Evolutionary conservation across 2,888 invertebrate species (phyloP).

Genomic region (Penaeus monodon): DNA sequence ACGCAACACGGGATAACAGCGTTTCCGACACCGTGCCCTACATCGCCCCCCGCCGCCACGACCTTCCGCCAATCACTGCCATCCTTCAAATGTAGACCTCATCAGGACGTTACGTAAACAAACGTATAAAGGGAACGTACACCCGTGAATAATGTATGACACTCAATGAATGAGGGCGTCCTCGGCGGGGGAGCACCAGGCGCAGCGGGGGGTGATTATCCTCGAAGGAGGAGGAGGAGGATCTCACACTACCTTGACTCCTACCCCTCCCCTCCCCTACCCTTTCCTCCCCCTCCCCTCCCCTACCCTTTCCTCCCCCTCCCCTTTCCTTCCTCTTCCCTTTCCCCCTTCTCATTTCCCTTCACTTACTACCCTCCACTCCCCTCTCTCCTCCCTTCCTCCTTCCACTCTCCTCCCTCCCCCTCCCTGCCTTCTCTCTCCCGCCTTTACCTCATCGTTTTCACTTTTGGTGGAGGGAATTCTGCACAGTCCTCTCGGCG

Average conservation of each 20-base stretch:
- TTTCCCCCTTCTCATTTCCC: not conserved
- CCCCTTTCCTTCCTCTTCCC: not conserved
- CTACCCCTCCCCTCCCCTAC: not conserved
- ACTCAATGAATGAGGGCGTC: constrained; percentile 53
- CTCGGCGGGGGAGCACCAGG: constrained; percentile 27
- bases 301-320: not conserved
- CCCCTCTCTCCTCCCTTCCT: too few species aligned
- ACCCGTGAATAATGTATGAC: constrained; percentile 48
- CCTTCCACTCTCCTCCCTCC: not conserved
- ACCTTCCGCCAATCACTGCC: constrained; percentile 26
- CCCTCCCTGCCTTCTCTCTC: not conserved
- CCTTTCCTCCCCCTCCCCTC: not conserved
- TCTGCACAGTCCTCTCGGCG: too few species aligned
- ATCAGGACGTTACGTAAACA: constrained; percentile 42
- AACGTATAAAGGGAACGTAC: constrained; percentile 33
- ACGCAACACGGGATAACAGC: too few species aligned
- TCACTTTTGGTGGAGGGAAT: too few species aligned
- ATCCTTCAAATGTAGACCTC: constrained; percentile 43
- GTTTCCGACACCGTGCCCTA: too few species aligned
- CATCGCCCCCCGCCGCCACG: too few species aligned
- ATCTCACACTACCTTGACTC: not conserved
- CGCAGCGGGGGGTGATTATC: constrained; percentile 45
- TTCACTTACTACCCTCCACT: not conserved
- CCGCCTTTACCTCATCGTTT: too few species aligned
- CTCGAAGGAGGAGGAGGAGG: constrained; percentile 14